Percentiles rank a stretch among this genome's conserved stretches.
These are phyloP conservation scores for Cavia porcellus DNA, from an alignment of 2,113 vertebrate genomes.

Conservation along the genomic window DNA sequence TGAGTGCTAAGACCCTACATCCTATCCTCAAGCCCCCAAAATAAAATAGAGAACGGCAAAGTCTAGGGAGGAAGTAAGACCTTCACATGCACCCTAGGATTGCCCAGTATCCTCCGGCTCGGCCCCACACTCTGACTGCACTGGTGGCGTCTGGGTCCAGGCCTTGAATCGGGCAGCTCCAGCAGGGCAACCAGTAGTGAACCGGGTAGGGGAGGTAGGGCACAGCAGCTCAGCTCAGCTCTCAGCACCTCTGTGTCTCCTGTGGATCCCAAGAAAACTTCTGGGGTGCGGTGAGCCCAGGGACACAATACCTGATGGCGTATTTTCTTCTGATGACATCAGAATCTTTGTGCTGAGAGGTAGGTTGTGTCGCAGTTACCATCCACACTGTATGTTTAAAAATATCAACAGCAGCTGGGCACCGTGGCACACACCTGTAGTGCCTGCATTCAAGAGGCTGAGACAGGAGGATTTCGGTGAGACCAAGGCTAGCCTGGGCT, in stretches of 20 bases:
- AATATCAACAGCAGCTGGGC: neutral
- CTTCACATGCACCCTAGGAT: neutral
- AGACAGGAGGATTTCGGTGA: neutral
- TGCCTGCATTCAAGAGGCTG: neutral
- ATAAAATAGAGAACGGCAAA: neutral
- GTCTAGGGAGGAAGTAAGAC: neutral
- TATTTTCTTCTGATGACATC: neutral
- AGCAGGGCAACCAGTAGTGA: no score
- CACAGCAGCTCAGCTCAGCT: neutral
- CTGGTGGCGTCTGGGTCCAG: neutral
- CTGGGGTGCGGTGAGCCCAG: neutral
- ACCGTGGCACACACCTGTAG: neutral
- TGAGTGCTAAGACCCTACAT: neutral
- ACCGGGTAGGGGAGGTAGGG: neutral
- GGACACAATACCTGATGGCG: neutral
- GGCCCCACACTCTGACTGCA: neutral
- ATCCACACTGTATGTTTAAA: neutral
- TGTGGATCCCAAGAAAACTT: neutral
- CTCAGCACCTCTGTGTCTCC: neutral
- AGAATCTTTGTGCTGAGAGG: neutral
- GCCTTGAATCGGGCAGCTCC: neutral
- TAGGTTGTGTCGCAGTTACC: accelerated
- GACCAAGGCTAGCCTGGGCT: neutral
- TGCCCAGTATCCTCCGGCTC: neutral
- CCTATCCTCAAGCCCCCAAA: neutral